phyloP scores from a whole-genome alignment of 2,888 invertebrate genomes.

The Caenorhabditis sp. region DNA sequence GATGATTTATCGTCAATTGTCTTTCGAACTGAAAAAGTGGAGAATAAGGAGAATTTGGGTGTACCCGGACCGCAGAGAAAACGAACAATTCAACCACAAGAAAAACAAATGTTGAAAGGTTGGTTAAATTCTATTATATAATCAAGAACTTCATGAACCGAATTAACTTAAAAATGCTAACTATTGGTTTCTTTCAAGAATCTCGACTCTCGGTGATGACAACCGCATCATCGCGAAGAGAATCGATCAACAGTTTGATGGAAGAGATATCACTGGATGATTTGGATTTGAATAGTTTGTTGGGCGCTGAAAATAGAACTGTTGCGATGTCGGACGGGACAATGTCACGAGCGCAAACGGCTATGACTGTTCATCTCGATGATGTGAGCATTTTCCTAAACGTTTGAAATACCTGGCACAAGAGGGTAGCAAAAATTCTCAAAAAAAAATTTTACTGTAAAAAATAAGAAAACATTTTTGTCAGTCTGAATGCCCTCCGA shows the following conservation, averaged over 20 bases:
- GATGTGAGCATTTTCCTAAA: constrained; percentile 4
- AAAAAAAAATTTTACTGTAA: too few relatives aligned
- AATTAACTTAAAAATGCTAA: too few relatives aligned
- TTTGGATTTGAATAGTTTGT: background rate
- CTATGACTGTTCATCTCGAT: constrained; percentile 33
- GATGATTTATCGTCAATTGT: too few relatives aligned
- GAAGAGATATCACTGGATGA: constrained; percentile 19
- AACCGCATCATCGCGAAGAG: constrained; percentile 10
- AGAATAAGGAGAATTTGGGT: background rate
- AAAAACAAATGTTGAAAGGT: constrained; percentile 16
- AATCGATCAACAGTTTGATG: constrained; percentile 28
- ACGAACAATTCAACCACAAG: constrained; percentile 21
- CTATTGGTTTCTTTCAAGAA: constrained; percentile 14
- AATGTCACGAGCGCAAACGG: constrained; percentile 11
- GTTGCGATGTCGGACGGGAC: background rate
- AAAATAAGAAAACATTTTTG: too few relatives aligned
- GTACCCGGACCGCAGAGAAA: background rate
- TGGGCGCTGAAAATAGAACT: background rate
- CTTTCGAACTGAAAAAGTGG: background rate
- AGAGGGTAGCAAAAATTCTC: too few relatives aligned
- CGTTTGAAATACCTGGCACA: too few relatives aligned
- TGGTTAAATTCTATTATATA: background rate
- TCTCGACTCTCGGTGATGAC: constrained; percentile 16
- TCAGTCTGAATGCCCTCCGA: too few relatives aligned
- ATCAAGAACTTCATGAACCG: too few relatives aligned